Conservation (phyloP, 1,140 invertebrate genomes). For the Chironomus striatipennis region DNA sequence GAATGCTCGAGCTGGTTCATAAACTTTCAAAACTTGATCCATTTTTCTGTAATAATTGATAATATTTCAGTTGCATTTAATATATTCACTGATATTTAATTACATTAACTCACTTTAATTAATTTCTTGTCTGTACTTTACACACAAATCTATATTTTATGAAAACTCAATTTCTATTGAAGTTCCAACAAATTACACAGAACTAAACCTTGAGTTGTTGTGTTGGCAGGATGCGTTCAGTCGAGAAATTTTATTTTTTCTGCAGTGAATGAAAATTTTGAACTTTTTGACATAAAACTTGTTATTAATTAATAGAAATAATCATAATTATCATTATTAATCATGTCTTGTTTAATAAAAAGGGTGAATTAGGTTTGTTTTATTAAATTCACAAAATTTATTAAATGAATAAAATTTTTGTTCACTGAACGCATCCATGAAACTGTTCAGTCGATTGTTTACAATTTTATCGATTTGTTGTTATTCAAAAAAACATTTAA, state of each 20-base stretch:
- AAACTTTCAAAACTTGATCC: slow-evolving; percentile 94
- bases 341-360: too few species aligned
- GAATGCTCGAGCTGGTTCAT: slow-evolving; percentile 93
- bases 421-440: too few species aligned
- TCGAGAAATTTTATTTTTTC: background rate
- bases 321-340: too few species aligned
- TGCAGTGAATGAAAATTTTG: too few species aligned
- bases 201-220: background rate
- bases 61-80: background rate
- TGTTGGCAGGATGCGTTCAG: background rate
- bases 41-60: slow-evolving; percentile 48
- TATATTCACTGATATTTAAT: background rate
- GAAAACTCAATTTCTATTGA: background rate
- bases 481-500: too few species aligned
- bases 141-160: background rate
- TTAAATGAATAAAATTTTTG: too few species aligned
- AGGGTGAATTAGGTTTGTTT: too few species aligned
- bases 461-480: too few species aligned
- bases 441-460: too few species aligned
- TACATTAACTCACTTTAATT: background rate
- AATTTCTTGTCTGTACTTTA: background rate
- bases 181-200: slow-evolving; percentile 11
- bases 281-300: too few species aligned
- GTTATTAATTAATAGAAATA: too few species aligned
- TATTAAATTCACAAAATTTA: too few species aligned